Conservation (phyloP, 2,888 invertebrate genomes). For the Girardia tigrina region DNA sequence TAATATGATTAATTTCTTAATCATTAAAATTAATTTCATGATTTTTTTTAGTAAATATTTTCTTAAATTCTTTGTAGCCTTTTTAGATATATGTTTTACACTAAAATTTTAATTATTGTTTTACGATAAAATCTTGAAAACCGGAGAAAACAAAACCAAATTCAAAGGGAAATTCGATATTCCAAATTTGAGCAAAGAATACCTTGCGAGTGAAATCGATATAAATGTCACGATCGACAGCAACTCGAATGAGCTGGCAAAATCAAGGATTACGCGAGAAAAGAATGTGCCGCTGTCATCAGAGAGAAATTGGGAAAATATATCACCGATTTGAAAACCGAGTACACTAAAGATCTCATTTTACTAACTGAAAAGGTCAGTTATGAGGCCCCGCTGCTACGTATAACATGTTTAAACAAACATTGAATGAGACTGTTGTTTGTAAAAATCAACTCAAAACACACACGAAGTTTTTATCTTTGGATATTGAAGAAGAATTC, state of each 20-base stretch:
- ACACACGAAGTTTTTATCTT: conserved; percentile 49
- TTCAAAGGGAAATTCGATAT: conserved; percentile 68
- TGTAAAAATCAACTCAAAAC: conserved; percentile 42
- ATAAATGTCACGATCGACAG: conserved; percentile 68
- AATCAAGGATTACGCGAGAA: conserved; percentile 70
- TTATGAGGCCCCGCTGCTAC: not conserved
- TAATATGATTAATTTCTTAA: too few species aligned
- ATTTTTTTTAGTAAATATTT: too few species aligned
- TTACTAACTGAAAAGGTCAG: conserved; percentile 63
- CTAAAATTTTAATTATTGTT: too few species aligned
- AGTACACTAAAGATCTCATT: conserved; percentile 84
- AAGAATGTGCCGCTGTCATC: conserved; percentile 61
- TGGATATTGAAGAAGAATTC: conserved; percentile 54
- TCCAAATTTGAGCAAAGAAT: conserved; percentile 93
- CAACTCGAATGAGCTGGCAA: conserved; percentile 64
- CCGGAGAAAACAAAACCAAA: conserved; percentile 53
- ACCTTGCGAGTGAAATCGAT: conserved; percentile 77
- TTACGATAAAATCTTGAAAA: too few species aligned
- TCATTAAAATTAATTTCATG: too few species aligned
- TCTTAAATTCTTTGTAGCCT: too few species aligned
- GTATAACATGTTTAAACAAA: not conserved
- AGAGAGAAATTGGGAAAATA: conserved; percentile 64
- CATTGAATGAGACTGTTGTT: not conserved
- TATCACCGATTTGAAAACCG: conserved; percentile 69
- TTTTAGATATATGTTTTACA: too few species aligned